Conservation (phyloP, 1,140 invertebrate species). For the Contarinia nasturtii region DNA sequence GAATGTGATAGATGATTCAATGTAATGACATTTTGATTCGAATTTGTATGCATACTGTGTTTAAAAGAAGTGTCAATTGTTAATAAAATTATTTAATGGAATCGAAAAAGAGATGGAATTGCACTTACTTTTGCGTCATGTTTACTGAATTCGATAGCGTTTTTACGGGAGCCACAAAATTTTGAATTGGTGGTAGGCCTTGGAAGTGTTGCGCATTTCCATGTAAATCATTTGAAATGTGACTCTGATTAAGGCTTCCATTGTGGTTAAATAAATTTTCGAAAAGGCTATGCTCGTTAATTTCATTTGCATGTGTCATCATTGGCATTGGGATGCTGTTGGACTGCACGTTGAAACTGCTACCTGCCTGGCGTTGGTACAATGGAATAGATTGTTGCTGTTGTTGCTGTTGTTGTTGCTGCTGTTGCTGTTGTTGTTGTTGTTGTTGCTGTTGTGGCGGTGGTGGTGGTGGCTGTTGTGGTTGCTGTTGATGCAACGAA, state of each 20-base stretch:
- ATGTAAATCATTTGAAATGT: too few species aligned
- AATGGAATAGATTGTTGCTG: constrained; percentile 23
- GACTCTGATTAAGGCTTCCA: not conserved
- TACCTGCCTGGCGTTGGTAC: constrained; percentile 24
- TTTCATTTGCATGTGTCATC: constrained; percentile 9
- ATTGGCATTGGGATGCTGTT: constrained; percentile 11
- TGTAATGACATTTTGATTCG: too few species aligned
- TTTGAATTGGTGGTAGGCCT: not conserved
- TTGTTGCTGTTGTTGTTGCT: not conserved
- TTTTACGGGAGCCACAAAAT: not conserved
- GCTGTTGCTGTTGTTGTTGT: not conserved
- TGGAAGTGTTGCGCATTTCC: not conserved
- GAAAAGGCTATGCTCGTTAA: not conserved
- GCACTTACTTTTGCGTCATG: too few species aligned
- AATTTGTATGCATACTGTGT: too few species aligned
- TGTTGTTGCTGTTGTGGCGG: not conserved
- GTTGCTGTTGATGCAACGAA: too few species aligned
- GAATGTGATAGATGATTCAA: too few species aligned
- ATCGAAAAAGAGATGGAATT: too few species aligned
- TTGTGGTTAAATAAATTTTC: constrained; percentile 1
- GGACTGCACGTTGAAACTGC: constrained; percentile 5
- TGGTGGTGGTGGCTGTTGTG: not conserved
- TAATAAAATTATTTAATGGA: too few species aligned
- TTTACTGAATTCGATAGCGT: too few species aligned
- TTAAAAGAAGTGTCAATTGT: too few species aligned